phyloP scores from a whole-genome alignment of 2,797 vertebrate genomes.

The Benthosema pterotum region DNA sequence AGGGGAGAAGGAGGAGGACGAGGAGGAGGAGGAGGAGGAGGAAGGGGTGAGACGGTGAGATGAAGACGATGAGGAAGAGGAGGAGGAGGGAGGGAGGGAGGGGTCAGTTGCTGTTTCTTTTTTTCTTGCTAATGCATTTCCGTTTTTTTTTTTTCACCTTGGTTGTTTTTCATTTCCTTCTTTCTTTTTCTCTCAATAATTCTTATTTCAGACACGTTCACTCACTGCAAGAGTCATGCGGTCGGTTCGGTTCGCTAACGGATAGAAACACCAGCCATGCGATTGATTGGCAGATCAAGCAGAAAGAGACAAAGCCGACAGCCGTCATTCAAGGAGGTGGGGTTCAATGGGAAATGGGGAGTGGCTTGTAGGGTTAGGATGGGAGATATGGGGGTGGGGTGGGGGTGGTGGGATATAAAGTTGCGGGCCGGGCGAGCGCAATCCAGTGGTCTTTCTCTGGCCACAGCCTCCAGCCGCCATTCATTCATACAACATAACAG shows the following conservation, averaged over 20 bases:
- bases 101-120: slow-evolving; percentile 37
- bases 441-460: slow-evolving; percentile 25
- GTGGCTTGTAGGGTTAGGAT: background rate
- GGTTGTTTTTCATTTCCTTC: slow-evolving; percentile 12
- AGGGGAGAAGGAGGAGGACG: slow-evolving; percentile 50
- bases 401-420: slow-evolving; percentile 12
- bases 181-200: slow-evolving; percentile 22
- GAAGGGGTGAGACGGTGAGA: slow-evolving; percentile 57
- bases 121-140: slow-evolving; percentile 17
- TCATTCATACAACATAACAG: slow-evolving; percentile 21
- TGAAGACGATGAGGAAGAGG: slow-evolving; percentile 59
- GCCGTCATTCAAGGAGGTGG: slow-evolving; percentile 60
- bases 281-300: slow-evolving; percentile 49
- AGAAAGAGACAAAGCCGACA: slow-evolving; percentile 41
- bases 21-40: slow-evolving; percentile 61
- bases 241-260: background rate
- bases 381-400: background rate
- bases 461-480: slow-evolving; percentile 35
- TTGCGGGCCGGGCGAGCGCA: slow-evolving; percentile 23
- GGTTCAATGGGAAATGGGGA: slow-evolving; percentile 21
- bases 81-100: slow-evolving; percentile 79
- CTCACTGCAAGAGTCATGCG: slow-evolving; percentile 57
- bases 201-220: slow-evolving; percentile 19
- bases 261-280: slow-evolving; percentile 54
- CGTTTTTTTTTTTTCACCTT: slow-evolving; percentile 27